Conservation (phyloP, 2,113 vertebrate genomes). For the Boleophthalmus pectinirostris region DNA sequence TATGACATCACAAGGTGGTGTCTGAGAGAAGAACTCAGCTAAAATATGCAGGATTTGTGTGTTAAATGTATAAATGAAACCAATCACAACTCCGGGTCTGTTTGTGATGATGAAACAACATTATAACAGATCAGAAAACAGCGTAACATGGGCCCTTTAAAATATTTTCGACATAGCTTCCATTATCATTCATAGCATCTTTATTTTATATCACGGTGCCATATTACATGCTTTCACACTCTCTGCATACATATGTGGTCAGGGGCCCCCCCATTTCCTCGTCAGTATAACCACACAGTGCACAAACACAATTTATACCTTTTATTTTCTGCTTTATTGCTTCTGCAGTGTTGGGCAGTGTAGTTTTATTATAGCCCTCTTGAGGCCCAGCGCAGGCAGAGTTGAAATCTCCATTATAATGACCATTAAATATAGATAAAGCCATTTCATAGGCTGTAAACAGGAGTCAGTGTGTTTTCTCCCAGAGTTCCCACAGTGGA, state of each 20-base stretch:
- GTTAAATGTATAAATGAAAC: no score
- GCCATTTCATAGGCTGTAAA: slow-evolving; percentile 40
- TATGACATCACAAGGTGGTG: no score
- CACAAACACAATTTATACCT: slow-evolving; percentile 8
- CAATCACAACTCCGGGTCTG: no score
- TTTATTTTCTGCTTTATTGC: neutral
- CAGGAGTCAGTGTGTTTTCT: neutral
- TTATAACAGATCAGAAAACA: no score
- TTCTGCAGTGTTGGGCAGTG: neutral
- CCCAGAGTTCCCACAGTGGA: neutral
- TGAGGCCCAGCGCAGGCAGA: slow-evolving; percentile 20
- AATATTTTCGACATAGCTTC: no score
- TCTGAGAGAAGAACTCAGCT: no score
- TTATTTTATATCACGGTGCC: neutral
- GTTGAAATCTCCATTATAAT: slow-evolving; percentile 51
- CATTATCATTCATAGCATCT: neutral
- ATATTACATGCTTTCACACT: neutral
- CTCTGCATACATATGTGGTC: neutral
- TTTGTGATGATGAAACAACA: no score
- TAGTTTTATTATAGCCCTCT: slow-evolving; percentile 9
- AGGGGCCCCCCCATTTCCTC: neutral
- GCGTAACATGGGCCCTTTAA: no score
- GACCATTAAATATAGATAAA: slow-evolving; percentile 59
- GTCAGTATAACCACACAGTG: neutral
- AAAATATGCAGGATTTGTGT: no score